phyloP scores from a whole-genome alignment of 2,797 vertebrate species.

The Anolis apletophallus region DNA sequence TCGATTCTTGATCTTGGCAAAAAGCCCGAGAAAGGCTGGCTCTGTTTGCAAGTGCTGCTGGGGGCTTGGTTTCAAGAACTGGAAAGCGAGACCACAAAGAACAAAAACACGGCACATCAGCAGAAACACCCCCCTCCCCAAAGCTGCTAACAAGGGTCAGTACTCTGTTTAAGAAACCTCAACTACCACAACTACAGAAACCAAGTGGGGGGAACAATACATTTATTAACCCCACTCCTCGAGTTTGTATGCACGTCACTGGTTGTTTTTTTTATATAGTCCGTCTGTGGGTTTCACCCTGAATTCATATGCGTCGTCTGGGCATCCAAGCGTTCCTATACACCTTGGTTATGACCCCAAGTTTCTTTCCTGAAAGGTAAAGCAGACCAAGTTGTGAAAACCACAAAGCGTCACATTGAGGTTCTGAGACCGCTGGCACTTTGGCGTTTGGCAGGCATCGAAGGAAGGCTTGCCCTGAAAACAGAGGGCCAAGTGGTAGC shows the following conservation, averaged over 20 bases:
- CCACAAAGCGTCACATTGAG: not conserved
- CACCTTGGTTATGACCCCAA: not conserved
- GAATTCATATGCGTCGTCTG: not conserved
- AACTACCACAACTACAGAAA: conserved; percentile 5
- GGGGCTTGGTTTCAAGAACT: not conserved
- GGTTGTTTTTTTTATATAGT: not conserved
- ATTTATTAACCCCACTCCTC: not conserved
- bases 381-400: not conserved
- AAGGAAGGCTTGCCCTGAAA: not conserved
- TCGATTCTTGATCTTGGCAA: not conserved
- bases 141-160: not conserved
- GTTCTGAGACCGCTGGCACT: not conserved
- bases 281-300: not conserved
- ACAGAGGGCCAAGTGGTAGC: not conserved
- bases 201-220: not conserved
- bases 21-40: not conserved
- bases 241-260: no score
- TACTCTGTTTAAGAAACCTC: conserved; percentile 14
- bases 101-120: not conserved
- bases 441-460: not conserved
- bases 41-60: not conserved
- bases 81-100: not conserved
- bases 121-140: not conserved
- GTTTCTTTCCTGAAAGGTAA: not conserved
- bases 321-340: not conserved